A percentile compares a stretch with the other conserved stretches of the same genome.
These are phyloP conservation scores for Hyles euphorbiae DNA, from an alignment of 1,140 invertebrate genomes.

Conservation along the genomic window DNA sequence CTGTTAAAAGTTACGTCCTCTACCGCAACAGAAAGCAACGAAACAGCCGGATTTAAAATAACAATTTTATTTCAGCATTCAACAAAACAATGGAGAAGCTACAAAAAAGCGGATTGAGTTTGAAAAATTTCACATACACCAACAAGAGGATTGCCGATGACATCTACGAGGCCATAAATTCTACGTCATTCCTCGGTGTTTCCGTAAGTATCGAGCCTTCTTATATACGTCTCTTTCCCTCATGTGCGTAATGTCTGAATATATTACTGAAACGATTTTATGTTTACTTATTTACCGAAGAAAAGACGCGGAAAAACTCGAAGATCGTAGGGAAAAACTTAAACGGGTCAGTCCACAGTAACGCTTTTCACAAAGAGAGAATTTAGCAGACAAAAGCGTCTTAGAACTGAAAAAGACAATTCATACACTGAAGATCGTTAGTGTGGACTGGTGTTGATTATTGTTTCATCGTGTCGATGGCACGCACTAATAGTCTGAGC, in stretches of 20 bases:
- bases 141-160: slow-evolving; percentile 96
- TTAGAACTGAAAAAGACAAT: too few species aligned
- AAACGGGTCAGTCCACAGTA: too few species aligned
- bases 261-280: not conserved
- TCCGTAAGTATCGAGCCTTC: slow-evolving; percentile 83
- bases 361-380: too few species aligned
- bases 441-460: too few species aligned
- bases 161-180: slow-evolving; percentile 98
- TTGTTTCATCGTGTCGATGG: too few species aligned
- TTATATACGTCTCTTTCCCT: slow-evolving; percentile 5
- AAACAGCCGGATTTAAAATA: not conserved
- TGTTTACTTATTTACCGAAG: not conserved
- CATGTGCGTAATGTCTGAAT: not conserved
- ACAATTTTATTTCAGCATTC: slow-evolving; percentile 81
- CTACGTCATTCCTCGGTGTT: slow-evolving; percentile 97
- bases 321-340: too few species aligned
- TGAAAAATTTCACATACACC: slow-evolving; percentile 98
- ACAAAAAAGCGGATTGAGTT: slow-evolving; percentile 82
- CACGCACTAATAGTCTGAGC: too few species aligned
- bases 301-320: too few species aligned
- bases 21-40: not conserved
- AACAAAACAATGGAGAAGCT: slow-evolving; percentile 96
- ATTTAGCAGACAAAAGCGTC: too few species aligned
- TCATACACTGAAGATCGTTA: too few species aligned
- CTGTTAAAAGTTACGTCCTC: not conserved